Base-by-base conservation (phyloP, 2,113 vertebrate genomes). In the Hypomesus transpacificus region DNA sequence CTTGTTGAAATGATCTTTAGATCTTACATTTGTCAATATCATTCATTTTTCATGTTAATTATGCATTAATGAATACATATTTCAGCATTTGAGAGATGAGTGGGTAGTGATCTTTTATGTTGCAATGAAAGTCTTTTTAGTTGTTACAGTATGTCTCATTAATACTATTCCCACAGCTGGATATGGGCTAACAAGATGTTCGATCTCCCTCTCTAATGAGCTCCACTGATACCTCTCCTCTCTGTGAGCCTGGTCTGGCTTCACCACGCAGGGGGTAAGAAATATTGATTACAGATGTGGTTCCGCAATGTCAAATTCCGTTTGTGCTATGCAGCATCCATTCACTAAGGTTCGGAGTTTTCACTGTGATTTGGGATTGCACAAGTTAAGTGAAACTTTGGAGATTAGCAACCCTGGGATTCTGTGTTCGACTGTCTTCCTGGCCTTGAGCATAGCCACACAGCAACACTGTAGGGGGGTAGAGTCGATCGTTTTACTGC, bases 231-330 rank as follows among this genome's bases (percentile, higher is more conserved):
- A 80, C 88, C 75, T 79, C 14, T 46, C 76, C 62, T 80, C 61
- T 80, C 70, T 77, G 31, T 20, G 58, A 85, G 80, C 77, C 62
- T 17, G 79, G 77, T 3, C 77, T 77, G 75, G 74, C 75, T 69
- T 75, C 51, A 63, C 79, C 74, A 31, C 76, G 81, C 79, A 74
- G 73, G 79, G 84, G 77, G 77, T 75, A 79, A 76, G 79, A 72
- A 74, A 74, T 88, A 89, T 91, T 83, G 86, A 91, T 89, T 80
- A 82, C 75, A 59, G 28, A 71, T 70, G 31, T 53, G 52, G 68
- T 70, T 84, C 87, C 89, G 85, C 87, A 81, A 88, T 91, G 83
- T 90, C 89, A 87, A 79, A 92, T 92, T 90, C 84, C 82, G 85
- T 91, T 89, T 89, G 87, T 85, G 86, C 76, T 77, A 24, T 63